Evolutionary conservation across 2,888 invertebrate species (phyloP), one percentile per base, ranked within the genome.

Genomic region (Callyntrura guangdongensis): DNA sequence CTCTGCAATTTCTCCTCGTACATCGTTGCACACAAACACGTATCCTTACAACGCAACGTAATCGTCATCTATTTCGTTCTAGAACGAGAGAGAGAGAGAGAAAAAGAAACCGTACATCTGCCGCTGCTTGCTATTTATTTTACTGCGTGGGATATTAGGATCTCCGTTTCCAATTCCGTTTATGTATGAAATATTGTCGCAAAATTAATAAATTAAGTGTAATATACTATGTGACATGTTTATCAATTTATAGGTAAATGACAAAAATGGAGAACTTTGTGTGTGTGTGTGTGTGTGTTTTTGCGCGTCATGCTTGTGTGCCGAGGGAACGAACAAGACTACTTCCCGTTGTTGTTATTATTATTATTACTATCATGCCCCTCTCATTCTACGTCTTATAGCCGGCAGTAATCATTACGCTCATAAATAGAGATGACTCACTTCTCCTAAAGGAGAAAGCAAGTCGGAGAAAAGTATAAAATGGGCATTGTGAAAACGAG

Each of bases 161-260:
- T 56, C n/a, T n/a, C 72, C 11, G 79, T 59, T 79, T 59, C 59
- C 59, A 27, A 27, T 79, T 27, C 81, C 59, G 45, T 81, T 81
- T 81, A 61, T 61, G 81, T 61, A 61, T 81, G 81, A 81, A 81
- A 81, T 81, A 81, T 81, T 81, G 61, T 36, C 36, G 17, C 11
- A 27, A 20, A 81, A 81, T 81, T 81, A 81, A 81, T 81, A 81
- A 81, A 81, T 81, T 81, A 81, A 27, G 81, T 20, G 81, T 45
- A 81, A 81, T 81, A 61, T 59, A 27, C 59, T 59, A 81, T 81
- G 59, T 81, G 81, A 81, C 81, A 61, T 81, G 81, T 61, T 61
- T 81, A 61, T 59, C 81, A 81, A 81, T 61, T 61, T 81, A 59
- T 81, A 36, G 36, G 81, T 22, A 81, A 61, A 81, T 81, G 20